Evolutionary conservation across 2,797 vertebrate species (phyloP).

Genomic region (Xerus rutilus): DNA sequence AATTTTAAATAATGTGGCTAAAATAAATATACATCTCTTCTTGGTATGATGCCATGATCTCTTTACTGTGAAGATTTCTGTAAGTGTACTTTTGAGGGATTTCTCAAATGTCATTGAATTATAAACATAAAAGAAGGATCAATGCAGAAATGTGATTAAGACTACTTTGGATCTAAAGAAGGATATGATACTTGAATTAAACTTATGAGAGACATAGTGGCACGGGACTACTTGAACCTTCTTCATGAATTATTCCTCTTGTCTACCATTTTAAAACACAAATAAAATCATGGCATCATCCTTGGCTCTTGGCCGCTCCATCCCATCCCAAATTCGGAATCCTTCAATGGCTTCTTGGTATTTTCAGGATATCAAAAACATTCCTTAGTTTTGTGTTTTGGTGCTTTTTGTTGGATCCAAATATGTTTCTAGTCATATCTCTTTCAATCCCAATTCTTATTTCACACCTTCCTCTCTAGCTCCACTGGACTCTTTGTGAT

Average conservation of each 20-base stretch:
- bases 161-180: background rate
- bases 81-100: background rate
- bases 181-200: background rate
- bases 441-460: background rate
- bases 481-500: background rate
- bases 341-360: background rate
- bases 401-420: background rate
- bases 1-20: slow-evolving; percentile 37
- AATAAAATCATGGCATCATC: background rate
- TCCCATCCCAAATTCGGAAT: background rate
- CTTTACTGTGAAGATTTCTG: slow-evolving; percentile 10
- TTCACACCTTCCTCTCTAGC: background rate
- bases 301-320: background rate
- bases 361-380: background rate
- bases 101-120: slow-evolving; percentile 49
- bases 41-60: slow-evolving; percentile 14
- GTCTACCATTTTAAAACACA: background rate
- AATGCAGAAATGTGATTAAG: slow-evolving; percentile 16
- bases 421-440: background rate
- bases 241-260: background rate
- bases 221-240: background rate
- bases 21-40: slow-evolving; percentile 26
- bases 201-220: background rate
- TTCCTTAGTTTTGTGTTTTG: background rate
- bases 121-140: background rate